phyloP scores from a whole-genome alignment of 2,888 invertebrate species.

The Rotaria sp. region DNA sequence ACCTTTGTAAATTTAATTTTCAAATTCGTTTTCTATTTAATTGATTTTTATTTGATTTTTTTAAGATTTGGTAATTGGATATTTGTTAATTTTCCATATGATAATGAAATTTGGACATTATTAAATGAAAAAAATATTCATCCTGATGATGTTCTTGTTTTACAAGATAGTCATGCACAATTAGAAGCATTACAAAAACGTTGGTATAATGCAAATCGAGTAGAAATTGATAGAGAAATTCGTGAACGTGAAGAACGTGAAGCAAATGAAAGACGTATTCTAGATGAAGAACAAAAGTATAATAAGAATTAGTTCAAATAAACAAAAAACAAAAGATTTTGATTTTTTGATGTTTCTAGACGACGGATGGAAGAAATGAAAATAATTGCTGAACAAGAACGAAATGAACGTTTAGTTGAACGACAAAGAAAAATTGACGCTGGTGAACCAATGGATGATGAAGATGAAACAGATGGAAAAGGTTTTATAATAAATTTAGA shows the following conservation, averaged over 20 bases:
- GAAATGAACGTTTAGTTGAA: slow-evolving; percentile 42
- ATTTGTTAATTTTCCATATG: slow-evolving; percentile 53
- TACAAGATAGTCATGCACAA: slow-evolving; percentile 42
- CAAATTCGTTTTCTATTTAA: no score
- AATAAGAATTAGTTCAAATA: slow-evolving; percentile 32
- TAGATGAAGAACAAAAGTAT: slow-evolving; percentile 48
- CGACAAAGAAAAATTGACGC: slow-evolving; percentile 44
- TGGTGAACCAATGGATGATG: slow-evolving; percentile 42
- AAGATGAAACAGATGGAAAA: slow-evolving; percentile 30
- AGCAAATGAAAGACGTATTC: slow-evolving; percentile 43
- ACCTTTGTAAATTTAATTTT: slow-evolving; percentile 47
- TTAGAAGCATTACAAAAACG: slow-evolving; percentile 47
- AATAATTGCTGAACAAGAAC: slow-evolving; percentile 46
- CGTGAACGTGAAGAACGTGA: slow-evolving; percentile 45
- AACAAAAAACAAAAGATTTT: slow-evolving; percentile 43
- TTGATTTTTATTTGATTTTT: background rate
- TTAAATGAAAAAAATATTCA: slow-evolving; percentile 50
- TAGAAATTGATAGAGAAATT: slow-evolving; percentile 47
- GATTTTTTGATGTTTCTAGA: background rate
- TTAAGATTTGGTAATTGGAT: slow-evolving; percentile 53
- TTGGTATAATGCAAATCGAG: slow-evolving; percentile 48
- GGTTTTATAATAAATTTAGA: background rate
- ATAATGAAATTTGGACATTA: slow-evolving; percentile 52
- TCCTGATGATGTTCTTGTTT: slow-evolving; percentile 52
- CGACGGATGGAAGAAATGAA: slow-evolving; percentile 45